These are phyloP conservation scores for Lathronympha strigana DNA, from an alignment of 2,888 invertebrate species.

Conservation along the genomic window DNA sequence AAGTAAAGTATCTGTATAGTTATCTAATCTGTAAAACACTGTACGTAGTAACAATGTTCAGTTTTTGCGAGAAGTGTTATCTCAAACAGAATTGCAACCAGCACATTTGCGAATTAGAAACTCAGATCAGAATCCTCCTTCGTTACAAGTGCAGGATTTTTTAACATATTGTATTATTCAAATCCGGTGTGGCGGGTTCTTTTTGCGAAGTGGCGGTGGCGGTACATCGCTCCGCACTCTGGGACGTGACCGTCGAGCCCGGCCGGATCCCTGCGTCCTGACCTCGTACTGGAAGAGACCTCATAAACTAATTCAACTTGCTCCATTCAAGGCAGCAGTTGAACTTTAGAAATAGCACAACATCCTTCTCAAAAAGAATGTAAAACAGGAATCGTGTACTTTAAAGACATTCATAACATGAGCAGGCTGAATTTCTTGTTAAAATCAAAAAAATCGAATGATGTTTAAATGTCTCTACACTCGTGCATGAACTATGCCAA, in stretches of 20 bases:
- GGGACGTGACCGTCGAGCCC: conserved; percentile 74
- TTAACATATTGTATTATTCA: conserved; percentile 77
- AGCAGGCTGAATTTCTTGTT: too few relatives aligned
- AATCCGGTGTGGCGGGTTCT: conserved; percentile 74
- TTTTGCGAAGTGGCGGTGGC: conserved; percentile 77
- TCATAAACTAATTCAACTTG: neutral
- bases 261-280: conserved; percentile 56
- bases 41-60: neutral
- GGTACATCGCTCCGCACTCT: conserved; percentile 82
- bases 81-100: conserved; percentile 1
- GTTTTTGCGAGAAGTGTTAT: neutral
- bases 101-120: conserved; percentile 30
- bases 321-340: too few relatives aligned
- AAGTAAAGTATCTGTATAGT: too few relatives aligned
- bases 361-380: too few relatives aligned
- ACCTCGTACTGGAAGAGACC: conserved; percentile 61
- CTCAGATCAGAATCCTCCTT: conserved; percentile 19
- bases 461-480: too few relatives aligned
- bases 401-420: too few relatives aligned
- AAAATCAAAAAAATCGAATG: too few relatives aligned
- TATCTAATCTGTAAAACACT: too few relatives aligned
- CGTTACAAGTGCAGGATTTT: conserved; percentile 36
- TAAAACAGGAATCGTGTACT: too few relatives aligned
- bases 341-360: too few relatives aligned
- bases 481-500: neutral